Conservation (phyloP, 2,113 vertebrate species). For the Ciconia boyciana region DNA sequence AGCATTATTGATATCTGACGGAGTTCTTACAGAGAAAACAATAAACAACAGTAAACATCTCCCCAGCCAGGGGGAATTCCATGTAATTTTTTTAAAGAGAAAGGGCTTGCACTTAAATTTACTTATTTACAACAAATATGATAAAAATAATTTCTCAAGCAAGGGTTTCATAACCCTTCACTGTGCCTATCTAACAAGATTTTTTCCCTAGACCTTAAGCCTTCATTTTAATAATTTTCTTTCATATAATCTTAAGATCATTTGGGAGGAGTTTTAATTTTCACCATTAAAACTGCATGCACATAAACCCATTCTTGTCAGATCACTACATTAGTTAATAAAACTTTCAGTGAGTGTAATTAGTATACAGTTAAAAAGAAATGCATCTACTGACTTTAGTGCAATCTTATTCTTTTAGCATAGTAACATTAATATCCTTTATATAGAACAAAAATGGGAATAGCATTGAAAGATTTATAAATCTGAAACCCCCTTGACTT, state of each 20-base stretch:
- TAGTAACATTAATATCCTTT: not conserved
- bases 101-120: not conserved
- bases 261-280: not conserved
- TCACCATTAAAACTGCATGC: not conserved
- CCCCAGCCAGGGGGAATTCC: not conserved
- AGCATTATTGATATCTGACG: not conserved
- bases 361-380: not conserved
- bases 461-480: not conserved
- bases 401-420: not conserved
- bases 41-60: not conserved
- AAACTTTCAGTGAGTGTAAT: not conserved
- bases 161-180: not conserved
- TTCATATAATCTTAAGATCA: not conserved
- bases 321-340: not conserved
- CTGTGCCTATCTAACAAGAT: not conserved
- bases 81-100: not conserved
- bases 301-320: not conserved
- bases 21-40: not conserved
- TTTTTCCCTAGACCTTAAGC: not conserved
- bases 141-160: not conserved
- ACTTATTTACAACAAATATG: not conserved
- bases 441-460: not conserved
- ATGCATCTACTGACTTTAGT: not conserved
- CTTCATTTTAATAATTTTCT: not conserved
- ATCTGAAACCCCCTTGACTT: not conserved